Base-by-base conservation (phyloP, 2,113 vertebrate species). In the Syrrhaptes paradoxus region DNA sequence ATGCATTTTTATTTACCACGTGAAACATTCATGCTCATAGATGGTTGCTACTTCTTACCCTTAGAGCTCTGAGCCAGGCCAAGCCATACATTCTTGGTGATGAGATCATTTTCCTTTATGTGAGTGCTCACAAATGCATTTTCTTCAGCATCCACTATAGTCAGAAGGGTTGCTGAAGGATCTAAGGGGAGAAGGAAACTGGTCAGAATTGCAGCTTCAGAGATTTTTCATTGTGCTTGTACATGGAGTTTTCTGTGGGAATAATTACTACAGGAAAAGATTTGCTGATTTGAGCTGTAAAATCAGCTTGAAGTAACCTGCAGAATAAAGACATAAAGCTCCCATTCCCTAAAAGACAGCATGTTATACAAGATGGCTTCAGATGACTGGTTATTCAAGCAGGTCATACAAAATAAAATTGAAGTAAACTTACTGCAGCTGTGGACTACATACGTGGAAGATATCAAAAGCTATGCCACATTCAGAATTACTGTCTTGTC, bases 21-120 rank as follows among this genome's bases (percentile, higher is more conserved):
- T 9, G 17, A 55, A 85, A 93, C 13, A 28, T 10, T 78, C 10
- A 38, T n/a, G 7, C 17, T 85, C 7, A 74, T 24, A 66, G 29
- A 20, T 5, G 20, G 34, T 29, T 86, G 52, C 34, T 75, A 20
- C 19, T 92, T 86, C 97, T 97, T 97, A 99, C 99, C 98, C 10
- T 96, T 72, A 51, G 90, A 11, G 77, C 94, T 89, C 4, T 97
- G 78, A 66, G 90, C 81, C 55, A 99, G 89, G 45, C 97, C 98
- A 72, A 99, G 99, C 99, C 99, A 99, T 6, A 99, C 98, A 0
- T 97, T 98, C 73, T 81, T 98, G 72, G 99, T 99, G 94, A 99
- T 98, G 52, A 99, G 98, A 51, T 98, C 97, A 43, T 99, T 96
- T 32, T 98, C 96, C 21, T 80, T 96, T 66, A 99, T 93, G 89